Conservation (phyloP, 2,113 vertebrate species). For the Ammospiza nelsoni region DNA sequence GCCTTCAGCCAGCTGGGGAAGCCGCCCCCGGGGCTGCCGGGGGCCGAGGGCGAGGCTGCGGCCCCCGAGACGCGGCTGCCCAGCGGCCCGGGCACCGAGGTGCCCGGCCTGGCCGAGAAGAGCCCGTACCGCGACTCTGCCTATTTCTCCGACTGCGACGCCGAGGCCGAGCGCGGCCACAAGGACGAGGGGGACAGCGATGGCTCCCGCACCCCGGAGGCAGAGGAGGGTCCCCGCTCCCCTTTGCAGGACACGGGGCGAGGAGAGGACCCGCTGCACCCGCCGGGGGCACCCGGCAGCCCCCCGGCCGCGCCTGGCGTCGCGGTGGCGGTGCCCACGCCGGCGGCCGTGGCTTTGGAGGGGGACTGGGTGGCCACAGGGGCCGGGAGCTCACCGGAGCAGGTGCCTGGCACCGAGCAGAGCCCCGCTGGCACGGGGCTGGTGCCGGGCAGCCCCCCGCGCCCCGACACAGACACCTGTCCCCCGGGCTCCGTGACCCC, state of each 20-base stretch:
- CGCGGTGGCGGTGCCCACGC: rapidly evolving
- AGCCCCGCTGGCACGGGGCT: background rate
- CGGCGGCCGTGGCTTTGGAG: rapidly evolving
- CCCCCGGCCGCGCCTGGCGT: background rate
- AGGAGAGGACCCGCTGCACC: conserved; percentile 6
- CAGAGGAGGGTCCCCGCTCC: background rate
- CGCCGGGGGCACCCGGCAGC: background rate
- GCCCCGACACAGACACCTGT: background rate
- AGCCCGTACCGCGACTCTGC: conserved; percentile 93
- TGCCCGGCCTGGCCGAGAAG: conserved; percentile 77
- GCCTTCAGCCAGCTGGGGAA: conserved; percentile 63
- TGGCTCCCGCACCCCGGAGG: background rate
- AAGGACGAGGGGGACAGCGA: conserved; percentile 76
- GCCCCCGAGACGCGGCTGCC: conserved; percentile 45
- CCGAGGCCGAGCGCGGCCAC: conserved; percentile 77
- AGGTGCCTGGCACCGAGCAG: background rate
- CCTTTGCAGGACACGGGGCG: background rate
- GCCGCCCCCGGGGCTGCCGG: background rate
- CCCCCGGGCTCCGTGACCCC: background rate
- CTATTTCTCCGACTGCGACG: conserved; percentile 94
- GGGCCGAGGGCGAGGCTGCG: conserved; percentile 64
- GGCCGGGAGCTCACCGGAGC: background rate
- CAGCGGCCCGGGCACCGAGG: conserved; percentile 62
- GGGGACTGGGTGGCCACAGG: background rate
- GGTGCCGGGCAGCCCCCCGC: background rate